phyloP scores from a whole-genome alignment of 2,888 invertebrate genomes.

The Macroteleia sp. region DNA sequence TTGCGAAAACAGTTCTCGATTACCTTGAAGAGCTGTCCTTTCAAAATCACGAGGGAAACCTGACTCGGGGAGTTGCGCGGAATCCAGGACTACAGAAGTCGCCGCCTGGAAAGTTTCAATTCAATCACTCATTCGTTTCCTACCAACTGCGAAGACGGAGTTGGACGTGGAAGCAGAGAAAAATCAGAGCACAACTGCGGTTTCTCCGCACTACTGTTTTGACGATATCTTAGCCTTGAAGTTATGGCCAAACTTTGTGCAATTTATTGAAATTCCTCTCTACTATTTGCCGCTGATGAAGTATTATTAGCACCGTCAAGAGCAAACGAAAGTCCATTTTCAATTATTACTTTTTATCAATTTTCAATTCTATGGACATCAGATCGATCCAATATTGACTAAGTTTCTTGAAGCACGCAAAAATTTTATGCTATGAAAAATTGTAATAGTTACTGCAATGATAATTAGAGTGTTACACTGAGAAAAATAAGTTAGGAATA shows the following conservation, averaged over 20 bases:
- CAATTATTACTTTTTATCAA: conserved; percentile 33
- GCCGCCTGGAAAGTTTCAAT: conserved; percentile 64
- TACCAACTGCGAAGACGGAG: conserved; percentile 59
- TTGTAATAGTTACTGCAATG: no score
- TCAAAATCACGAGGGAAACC: conserved; percentile 58
- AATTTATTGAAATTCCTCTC: conserved; percentile 53
- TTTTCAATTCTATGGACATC: no score
- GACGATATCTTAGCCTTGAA: conserved; percentile 53
- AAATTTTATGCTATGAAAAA: no score
- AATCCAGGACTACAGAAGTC: conserved; percentile 59
- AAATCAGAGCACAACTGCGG: conserved; percentile 59
- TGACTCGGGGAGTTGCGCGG: conserved; percentile 50
- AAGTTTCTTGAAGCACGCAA: no score
- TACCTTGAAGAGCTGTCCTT: conserved; percentile 65
- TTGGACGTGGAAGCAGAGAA: conserved; percentile 51
- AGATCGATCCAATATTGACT: no score
- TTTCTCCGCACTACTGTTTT: conserved; percentile 49
- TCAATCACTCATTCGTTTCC: conserved; percentile 67
- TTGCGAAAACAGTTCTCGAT: conserved; percentile 63
- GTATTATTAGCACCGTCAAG: conserved; percentile 38
- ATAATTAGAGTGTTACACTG: no score
- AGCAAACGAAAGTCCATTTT: conserved; percentile 44
- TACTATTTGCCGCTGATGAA: conserved; percentile 33
- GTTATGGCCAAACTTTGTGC: conserved; percentile 46
- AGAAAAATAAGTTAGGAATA: no score